phyloP scores from a whole-genome alignment of 2,888 invertebrate species.

The Aethes cnicana region DNA sequence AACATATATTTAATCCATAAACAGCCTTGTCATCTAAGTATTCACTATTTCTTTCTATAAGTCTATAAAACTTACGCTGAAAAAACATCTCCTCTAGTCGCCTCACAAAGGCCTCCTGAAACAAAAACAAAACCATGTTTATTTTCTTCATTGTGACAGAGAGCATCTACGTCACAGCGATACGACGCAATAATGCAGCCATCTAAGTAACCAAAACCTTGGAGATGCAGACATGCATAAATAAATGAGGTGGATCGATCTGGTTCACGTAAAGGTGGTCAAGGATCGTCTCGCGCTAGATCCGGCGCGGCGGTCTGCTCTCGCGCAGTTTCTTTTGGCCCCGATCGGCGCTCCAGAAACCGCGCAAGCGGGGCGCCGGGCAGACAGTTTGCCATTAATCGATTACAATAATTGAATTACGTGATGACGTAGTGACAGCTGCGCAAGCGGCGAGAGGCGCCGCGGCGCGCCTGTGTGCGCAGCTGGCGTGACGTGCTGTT shows the following conservation, averaged over 20 bases:
- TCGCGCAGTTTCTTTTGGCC: constrained; percentile 37
- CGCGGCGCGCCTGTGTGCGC: constrained; percentile 56
- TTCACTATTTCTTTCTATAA: constrained; percentile 2
- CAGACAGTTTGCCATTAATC: constrained; percentile 70
- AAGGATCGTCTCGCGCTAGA: constrained; percentile 46
- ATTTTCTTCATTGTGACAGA: constrained; percentile 15
- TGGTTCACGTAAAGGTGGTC: constrained; percentile 44
- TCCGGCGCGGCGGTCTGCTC: constrained; percentile 31
- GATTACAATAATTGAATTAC: constrained; percentile 72
- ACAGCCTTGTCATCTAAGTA: no score
- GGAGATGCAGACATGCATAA: constrained; percentile 44
- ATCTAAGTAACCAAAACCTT: constrained; percentile 46
- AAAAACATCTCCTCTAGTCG: constrained; percentile 1
- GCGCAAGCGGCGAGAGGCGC: constrained; percentile 55
- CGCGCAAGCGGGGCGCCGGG: constrained; percentile 49
- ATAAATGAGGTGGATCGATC: constrained; percentile 41
- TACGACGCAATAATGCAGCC: constrained; percentile 36
- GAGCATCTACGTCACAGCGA: constrained; percentile 13
- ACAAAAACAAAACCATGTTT: constrained; percentile 23
- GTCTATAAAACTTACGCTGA: constrained; percentile 17
- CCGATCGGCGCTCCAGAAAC: constrained; percentile 53
- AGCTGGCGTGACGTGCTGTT: constrained; percentile 65
- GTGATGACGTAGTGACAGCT: constrained; percentile 72
- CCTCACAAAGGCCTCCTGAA: constrained; percentile 17
- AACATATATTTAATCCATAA: no score